Percentiles rank a stretch among this genome's conserved stretches.
Evolutionary conservation across 2,113 vertebrate genomes (phyloP).

Genomic region (Pantherophis guttatus): DNA sequence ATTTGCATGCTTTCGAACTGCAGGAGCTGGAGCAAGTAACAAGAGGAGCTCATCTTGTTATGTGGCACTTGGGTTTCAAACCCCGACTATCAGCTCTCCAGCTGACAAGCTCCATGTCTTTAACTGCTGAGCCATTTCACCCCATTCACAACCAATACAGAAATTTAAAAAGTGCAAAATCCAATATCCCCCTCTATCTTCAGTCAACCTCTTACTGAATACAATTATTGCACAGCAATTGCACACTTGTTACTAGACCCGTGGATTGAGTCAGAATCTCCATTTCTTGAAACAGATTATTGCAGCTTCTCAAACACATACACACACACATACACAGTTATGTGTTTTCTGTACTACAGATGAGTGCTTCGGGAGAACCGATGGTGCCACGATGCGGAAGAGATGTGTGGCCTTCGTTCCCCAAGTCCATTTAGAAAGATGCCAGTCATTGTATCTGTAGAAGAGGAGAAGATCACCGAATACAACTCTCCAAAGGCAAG

Average conservation of each 20-base stretch:
- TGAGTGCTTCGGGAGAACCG: neutral
- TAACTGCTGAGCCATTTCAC: neutral
- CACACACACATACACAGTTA: neutral
- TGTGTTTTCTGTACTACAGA: constrained; percentile 3
- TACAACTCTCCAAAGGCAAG: neutral
- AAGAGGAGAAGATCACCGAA: neutral
- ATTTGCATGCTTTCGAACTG: neutral
- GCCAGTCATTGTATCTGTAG: neutral
- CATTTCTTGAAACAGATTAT: neutral
- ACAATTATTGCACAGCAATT: no score
- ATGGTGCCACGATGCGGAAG: neutral
- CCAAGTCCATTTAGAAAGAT: neutral
- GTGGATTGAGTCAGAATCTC: no score
- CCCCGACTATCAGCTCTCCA: neutral
- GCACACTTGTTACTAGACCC: neutral
- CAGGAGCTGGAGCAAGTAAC: neutral
- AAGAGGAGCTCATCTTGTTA: neutral
- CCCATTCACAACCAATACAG: neutral
- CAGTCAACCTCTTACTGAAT: neutral
- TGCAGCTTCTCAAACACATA: neutral
- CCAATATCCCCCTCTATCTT: neutral
- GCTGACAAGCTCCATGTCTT: neutral
- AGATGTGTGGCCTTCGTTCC: constrained; percentile 25
- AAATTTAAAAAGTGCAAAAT: neutral
- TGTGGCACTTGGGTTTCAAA: neutral